Conservation (phyloP, 2,888 invertebrate species). For the Subacronicta megacephala region DNA sequence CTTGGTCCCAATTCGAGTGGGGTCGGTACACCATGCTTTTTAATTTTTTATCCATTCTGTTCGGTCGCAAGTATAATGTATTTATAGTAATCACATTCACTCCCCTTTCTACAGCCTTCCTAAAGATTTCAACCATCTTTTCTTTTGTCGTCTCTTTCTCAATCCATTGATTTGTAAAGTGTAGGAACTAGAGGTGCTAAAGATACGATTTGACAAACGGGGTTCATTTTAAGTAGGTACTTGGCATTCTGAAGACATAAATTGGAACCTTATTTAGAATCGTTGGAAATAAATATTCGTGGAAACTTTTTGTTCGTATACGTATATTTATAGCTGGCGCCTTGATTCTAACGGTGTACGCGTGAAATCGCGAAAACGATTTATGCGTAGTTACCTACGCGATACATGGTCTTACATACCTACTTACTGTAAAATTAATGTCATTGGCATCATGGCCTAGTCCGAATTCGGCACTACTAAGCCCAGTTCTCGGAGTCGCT, state of each 20-base stretch:
- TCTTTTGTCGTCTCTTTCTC: too few species aligned
- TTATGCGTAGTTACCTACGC: conserved; percentile 25
- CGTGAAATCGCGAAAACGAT: conserved; percentile 20
- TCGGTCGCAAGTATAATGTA: too few species aligned
- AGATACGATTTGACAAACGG: conserved; percentile 11
- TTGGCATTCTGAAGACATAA: conserved; percentile 32
- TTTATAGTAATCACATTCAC: too few species aligned
- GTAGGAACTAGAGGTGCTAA: background rate
- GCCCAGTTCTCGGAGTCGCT: background rate
- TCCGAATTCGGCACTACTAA: background rate
- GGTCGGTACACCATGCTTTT: too few species aligned
- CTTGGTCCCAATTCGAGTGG: too few species aligned
- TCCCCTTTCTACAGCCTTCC: too few species aligned
- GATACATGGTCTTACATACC: conserved; percentile 15
- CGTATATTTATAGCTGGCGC: conserved; percentile 34
- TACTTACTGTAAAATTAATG: conserved; percentile 23
- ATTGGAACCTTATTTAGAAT: conserved; percentile 18
- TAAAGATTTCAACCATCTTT: too few species aligned
- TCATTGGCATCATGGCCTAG: conserved; percentile 25
- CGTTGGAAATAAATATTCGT: conserved; percentile 27
- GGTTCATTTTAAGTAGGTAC: conserved; percentile 11
- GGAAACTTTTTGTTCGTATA: conserved; percentile 7
- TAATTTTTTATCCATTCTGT: too few species aligned
- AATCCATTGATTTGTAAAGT: too few species aligned
- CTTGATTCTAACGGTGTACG: conserved; percentile 21